Evolutionary conservation across 2,888 invertebrate genomes (phyloP).

Genomic region (Agrotis exclamationis): DNA sequence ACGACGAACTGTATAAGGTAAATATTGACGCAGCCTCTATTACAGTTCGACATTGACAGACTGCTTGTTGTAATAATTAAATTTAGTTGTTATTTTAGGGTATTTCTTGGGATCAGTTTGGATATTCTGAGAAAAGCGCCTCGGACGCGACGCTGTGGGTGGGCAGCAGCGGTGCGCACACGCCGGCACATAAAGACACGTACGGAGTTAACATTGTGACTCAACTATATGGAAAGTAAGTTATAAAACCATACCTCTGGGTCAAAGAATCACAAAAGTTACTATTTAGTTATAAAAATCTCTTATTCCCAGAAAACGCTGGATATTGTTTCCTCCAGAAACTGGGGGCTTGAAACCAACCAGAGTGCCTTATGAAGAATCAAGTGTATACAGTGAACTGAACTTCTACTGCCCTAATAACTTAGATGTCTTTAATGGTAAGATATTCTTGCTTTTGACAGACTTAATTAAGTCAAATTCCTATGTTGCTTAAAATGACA

Average conservation of each 20-base stretch:
- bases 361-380: conserved; percentile 98
- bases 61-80: conserved; percentile 22
- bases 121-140: conserved; percentile 93
- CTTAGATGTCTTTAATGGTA: conserved; percentile 87
- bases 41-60: not conserved
- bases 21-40: conserved; percentile 13
- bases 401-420: conserved; percentile 94
- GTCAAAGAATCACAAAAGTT: not conserved
- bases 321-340: conserved; percentile 97
- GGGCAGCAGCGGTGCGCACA: conserved; percentile 96
- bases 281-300: not conserved
- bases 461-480: not conserved
- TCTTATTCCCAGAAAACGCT: conserved; percentile 93
- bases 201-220: conserved; percentile 98
- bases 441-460: conserved; percentile 35
- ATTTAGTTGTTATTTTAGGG: conserved; percentile 65
- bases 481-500: not conserved
- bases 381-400: conserved; percentile 96
- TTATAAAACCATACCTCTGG: not conserved
- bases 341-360: conserved; percentile 94
- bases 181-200: conserved; percentile 98
- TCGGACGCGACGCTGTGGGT: conserved; percentile 96
- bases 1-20: conserved; percentile 92
- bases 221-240: conserved; percentile 96
- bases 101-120: conserved; percentile 93